These are phyloP conservation scores for Hypomecis atomaria DNA, from an alignment of 2,888 invertebrate species.

Conservation along the genomic window DNA sequence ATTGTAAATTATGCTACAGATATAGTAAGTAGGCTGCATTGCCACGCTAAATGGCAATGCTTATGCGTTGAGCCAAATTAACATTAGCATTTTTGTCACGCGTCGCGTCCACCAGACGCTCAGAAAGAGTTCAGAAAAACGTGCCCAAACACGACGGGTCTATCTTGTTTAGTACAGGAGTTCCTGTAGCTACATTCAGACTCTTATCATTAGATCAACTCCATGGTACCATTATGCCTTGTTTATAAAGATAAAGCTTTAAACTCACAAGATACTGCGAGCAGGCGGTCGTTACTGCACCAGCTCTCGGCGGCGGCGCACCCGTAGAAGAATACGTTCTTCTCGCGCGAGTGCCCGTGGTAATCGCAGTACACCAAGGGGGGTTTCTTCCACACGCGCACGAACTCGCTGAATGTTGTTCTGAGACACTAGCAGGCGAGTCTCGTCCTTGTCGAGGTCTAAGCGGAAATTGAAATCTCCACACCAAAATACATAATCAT, in stretches of 20 bases:
- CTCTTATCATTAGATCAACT: too few species aligned
- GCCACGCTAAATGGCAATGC: too few species aligned
- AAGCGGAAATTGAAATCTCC: slow-evolving; percentile 99
- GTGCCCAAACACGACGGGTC: too few species aligned
- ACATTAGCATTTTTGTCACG: too few species aligned
- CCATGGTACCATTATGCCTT: too few species aligned
- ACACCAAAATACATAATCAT: slow-evolving; percentile 99
- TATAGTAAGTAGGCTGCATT: too few species aligned
- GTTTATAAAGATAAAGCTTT: background rate
- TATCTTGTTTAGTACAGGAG: too few species aligned
- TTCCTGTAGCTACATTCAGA: too few species aligned
- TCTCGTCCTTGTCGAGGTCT: slow-evolving; percentile 97
- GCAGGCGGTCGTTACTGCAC: slow-evolving; percentile 85
- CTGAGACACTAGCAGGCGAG: slow-evolving; percentile 92
- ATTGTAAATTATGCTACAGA: too few species aligned
- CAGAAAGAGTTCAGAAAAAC: too few species aligned
- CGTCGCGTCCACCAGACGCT: too few species aligned
- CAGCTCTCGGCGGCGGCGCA: slow-evolving; percentile 89
- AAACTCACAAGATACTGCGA: slow-evolving; percentile 83
- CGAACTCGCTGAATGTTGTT: slow-evolving; percentile 90
- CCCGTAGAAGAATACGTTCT: slow-evolving; percentile 94
- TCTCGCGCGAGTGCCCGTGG: slow-evolving; percentile 93
- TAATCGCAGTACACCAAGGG: slow-evolving; percentile 90
- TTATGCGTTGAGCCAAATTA: too few species aligned
- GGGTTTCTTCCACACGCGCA: slow-evolving; percentile 84